Evolutionary conservation across 1,140 invertebrate species (phyloP), one percentile per base, ranked within the genome.

Genomic region (Orius laevigatus): DNA sequence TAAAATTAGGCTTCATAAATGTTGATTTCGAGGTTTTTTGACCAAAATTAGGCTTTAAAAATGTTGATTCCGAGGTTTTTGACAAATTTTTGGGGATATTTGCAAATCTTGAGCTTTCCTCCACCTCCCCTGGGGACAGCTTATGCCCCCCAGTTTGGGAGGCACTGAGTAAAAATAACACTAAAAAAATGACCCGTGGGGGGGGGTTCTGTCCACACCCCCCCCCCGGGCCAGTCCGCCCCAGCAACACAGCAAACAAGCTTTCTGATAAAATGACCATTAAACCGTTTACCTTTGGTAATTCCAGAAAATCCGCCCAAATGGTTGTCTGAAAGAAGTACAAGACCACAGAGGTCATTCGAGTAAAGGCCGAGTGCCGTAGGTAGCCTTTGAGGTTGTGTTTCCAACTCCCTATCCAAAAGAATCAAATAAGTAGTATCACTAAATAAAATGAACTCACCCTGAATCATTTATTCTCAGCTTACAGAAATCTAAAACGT

Each of bases 331-430:
- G 82, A 84, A 45, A 94, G 65, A 15, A 96, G 64, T 35, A 97
- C 86, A 18, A 90, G 64, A 5, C 85, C 92, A 63, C 81, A 84
- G 40, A 96, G 67, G 58, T 89, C 87, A 62, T 83, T 81, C 1
- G 90, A 94, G 67, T 96, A 98, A 1, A 97, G 68, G 33, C 81
- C 87, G 62, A 98, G 75, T 40, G 91, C 85, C 50, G 91, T 95
- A 68, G 95, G 91, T 12, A 96, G 69, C 49, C 86, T 70, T 59
- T 88, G 83, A 4, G 85, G 79, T 44, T 74, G 75, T 49, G 71
- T 72, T 59, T 74, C 71, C 47, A 69, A 64, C 50, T 54, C 51
- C 19, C 68, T 73, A 19, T 5, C 5, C 18, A 19, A 42, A 19
- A 42, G 43, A 54, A 10, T 4, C n/a, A 3, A 4, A 38, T 4